Evolutionary conservation across 64 coral and sea anemone genomes (phyloP), one percentile per base, ranked within the genome.

Genomic region (Montipora foliosa): DNA sequence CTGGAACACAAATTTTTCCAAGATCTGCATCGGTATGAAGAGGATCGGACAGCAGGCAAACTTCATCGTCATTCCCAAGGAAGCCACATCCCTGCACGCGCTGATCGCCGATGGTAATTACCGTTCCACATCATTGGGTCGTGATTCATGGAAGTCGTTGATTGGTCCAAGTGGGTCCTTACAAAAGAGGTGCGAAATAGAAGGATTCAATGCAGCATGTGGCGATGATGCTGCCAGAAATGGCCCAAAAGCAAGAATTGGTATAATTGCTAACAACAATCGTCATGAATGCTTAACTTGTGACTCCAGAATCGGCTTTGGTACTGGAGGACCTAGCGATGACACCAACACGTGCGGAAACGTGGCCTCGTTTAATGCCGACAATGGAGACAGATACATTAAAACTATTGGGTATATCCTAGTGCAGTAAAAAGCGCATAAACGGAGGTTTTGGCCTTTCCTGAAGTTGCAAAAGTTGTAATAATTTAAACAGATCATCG

Each of bases 21-120:
- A 89, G 45, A 61, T 89, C 50, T 89, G 87, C 22, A 48, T 89
- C 19, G 87, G 72, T 1, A 76, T 89, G 55, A 49, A 22, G 53
- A 52, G 7, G 10, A 55, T 7, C 5, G 80, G 19, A 3, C 4
- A 83, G 29, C 7, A 13, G 4, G 3, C 61, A 12, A 66, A 17
- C 4, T 66, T 66, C 61, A 14, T 13, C 61, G 61, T 11, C 15
- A 17, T 66, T 14, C 4, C 16, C 62, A 9, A 67, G 7, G 16
- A 67, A 14, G 62, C 62, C 62, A 67, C 12, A 14, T 67, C 62
- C 62, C 12, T 67, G 11, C 12, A 67, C 62, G 11, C 62, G 0
- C 62, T 67, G 16, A 67, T 67, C 62, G 62, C 62, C 62, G 62
- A 67, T 67, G 16, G 62, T 67, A 12, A 67, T 67, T 14, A 67